phyloP scores from a whole-genome alignment of 2,113 vertebrate genomes.

The Microtus montanus region DNA sequence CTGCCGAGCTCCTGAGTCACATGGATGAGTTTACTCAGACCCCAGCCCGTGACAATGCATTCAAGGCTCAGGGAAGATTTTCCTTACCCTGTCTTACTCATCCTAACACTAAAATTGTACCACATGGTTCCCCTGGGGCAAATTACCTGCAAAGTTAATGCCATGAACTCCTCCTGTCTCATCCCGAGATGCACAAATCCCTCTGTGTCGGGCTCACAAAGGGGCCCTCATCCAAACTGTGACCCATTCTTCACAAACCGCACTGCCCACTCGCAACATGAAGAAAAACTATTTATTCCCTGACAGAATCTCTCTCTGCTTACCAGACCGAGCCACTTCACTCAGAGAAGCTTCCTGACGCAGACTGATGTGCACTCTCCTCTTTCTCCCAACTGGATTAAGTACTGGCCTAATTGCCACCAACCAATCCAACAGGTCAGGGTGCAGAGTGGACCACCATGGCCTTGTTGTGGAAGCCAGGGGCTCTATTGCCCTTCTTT shows the following conservation, averaged over 20 bases:
- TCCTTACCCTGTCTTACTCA: constrained; percentile 22
- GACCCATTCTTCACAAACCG: neutral
- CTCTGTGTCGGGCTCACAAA: neutral
- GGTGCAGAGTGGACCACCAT: neutral
- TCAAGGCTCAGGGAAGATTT: neutral
- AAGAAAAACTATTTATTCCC: neutral
- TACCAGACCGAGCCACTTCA: neutral
- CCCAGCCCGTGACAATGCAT: neutral
- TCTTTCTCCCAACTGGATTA: neutral
- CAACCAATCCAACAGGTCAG: neutral
- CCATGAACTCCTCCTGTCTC: neutral
- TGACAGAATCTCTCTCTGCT: neutral
- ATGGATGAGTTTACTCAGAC: too few relatives aligned
- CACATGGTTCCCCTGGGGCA: neutral
- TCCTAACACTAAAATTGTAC: neutral
- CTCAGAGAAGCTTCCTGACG: neutral
- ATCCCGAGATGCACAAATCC: neutral
- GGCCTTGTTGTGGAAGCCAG: neutral
- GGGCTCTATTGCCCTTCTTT: too few relatives aligned
- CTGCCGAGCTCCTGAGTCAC: neutral
- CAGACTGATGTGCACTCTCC: neutral
- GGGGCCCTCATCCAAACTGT: neutral
- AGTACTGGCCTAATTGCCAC: neutral
- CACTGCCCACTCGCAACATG: neutral
- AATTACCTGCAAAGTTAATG: neutral